Evolutionary conservation across 1,140 invertebrate species (phyloP).

Genomic region (Atta colombica): DNA sequence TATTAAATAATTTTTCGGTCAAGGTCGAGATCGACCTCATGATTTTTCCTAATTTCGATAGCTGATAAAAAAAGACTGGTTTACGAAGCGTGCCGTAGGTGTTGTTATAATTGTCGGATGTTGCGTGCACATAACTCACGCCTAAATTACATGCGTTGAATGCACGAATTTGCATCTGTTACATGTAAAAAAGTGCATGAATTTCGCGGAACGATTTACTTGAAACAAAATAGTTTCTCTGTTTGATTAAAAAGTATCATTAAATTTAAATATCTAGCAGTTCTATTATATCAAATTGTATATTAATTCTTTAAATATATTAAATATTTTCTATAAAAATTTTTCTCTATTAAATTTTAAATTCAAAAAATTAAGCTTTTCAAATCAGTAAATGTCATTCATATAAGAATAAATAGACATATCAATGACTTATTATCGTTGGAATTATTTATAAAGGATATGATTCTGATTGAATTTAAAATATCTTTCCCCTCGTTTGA

Average conservation of each 20-base stretch:
- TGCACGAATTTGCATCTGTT: constrained; percentile 31
- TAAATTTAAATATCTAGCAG: not conserved
- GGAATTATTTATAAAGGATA: not conserved
- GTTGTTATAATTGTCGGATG: constrained; percentile 55
- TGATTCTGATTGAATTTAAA: not conserved
- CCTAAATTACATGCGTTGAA: constrained; percentile 64
- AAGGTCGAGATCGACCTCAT: constrained; percentile 57
- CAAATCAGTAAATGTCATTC: not conserved
- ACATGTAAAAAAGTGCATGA: constrained; percentile 34
- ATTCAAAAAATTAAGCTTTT: not conserved
- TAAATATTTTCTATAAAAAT: not conserved
- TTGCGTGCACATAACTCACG: constrained; percentile 54
- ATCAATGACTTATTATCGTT: not conserved
- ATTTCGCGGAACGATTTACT: not conserved
- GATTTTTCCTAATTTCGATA: constrained; percentile 63
- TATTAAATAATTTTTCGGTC: constrained; percentile 71
- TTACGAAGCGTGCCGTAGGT: constrained; percentile 49
- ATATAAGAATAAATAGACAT: not conserved
- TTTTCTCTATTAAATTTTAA: not conserved
- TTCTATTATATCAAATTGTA: not conserved
- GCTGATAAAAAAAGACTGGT: constrained; percentile 50
- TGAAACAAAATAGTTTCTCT: not conserved
- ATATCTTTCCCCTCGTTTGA: not conserved
- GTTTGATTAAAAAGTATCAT: not conserved
- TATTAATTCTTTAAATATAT: not conserved